Evolutionary conservation across 1,140 invertebrate genomes (phyloP).

Genomic region (Drosophila teissieri): DNA sequence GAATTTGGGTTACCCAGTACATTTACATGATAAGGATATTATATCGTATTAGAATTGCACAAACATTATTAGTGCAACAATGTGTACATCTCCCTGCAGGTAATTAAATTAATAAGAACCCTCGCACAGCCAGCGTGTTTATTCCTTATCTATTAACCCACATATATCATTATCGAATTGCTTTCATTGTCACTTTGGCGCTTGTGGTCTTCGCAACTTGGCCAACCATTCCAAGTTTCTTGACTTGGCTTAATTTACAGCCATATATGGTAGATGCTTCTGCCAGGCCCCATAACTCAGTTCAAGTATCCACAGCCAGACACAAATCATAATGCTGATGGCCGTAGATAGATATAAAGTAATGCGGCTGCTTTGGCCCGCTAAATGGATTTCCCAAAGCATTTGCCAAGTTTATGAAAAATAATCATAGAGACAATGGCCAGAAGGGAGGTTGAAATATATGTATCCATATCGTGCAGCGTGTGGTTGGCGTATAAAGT

Average conservation of each 20-base stretch:
- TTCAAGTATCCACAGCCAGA: slow-evolving; percentile 37
- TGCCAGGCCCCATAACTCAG: slow-evolving; percentile 37
- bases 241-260: slow-evolving; percentile 50
- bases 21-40: too few relatives aligned
- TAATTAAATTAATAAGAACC: background rate
- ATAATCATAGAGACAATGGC: slow-evolving; percentile 61
- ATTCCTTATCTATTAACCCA: slow-evolving; percentile 31
- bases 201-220: slow-evolving; percentile 46
- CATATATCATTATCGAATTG: slow-evolving; percentile 48
- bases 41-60: too few relatives aligned
- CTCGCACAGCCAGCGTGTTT: too few relatives aligned
- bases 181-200: slow-evolving; percentile 39
- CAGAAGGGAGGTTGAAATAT: slow-evolving; percentile 26
- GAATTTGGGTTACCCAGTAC: too few relatives aligned
- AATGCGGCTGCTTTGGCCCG: slow-evolving; percentile 65
- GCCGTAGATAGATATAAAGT: slow-evolving; percentile 76
- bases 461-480: slow-evolving; percentile 44
- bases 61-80: too few relatives aligned
- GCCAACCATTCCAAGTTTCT: slow-evolving; percentile 52
- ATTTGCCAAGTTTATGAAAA: slow-evolving; percentile 82
- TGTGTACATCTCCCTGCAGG: slow-evolving; percentile 2
- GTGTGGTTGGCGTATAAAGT: slow-evolving; percentile 74
- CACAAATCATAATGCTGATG: slow-evolving; percentile 74
- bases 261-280: slow-evolving; percentile 9
- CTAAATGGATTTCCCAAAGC: slow-evolving; percentile 77